phyloP scores from a whole-genome alignment of 2,797 vertebrate species.

The Scleropages formosus region DNA sequence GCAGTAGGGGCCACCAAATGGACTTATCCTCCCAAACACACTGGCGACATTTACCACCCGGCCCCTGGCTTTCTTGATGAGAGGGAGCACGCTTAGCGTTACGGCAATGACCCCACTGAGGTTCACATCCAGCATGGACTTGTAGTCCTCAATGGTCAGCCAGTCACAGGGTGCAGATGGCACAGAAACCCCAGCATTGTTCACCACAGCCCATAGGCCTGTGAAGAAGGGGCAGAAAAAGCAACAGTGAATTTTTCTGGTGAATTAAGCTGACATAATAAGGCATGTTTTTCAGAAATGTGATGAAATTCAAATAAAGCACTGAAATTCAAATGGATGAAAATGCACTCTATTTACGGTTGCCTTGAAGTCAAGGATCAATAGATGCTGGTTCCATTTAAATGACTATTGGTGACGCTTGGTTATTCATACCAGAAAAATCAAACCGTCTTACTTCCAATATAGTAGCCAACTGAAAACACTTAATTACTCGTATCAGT shows the following conservation, averaged over 20 bases:
- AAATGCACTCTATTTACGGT: background rate
- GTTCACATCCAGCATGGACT: conserved; percentile 67
- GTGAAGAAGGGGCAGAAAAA: background rate
- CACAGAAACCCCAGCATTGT: conserved; percentile 66
- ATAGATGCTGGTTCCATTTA: background rate
- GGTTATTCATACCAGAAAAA: background rate
- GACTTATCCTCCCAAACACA: conserved; percentile 66
- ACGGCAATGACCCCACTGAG: conserved; percentile 66
- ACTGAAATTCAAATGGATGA: background rate
- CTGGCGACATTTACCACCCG: conserved; percentile 72
- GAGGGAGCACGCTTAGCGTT: conserved; percentile 66
- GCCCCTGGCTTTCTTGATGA: conserved; percentile 71
- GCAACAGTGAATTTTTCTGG: background rate
- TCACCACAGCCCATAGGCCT: conserved; percentile 75
- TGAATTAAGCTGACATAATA: background rate
- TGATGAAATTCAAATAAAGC: background rate
- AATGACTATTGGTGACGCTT: too few relatives aligned
- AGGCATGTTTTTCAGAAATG: background rate
- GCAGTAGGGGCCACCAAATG: conserved; percentile 59
- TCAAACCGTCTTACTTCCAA: background rate
- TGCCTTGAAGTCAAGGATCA: background rate
- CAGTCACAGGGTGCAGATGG: conserved; percentile 61
- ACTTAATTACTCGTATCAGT: background rate
- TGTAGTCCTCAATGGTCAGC: conserved; percentile 67
- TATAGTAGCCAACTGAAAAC: background rate